These are phyloP conservation scores for Agonopterix arenella DNA, from an alignment of 2,888 invertebrate species.

Conservation along the genomic window DNA sequence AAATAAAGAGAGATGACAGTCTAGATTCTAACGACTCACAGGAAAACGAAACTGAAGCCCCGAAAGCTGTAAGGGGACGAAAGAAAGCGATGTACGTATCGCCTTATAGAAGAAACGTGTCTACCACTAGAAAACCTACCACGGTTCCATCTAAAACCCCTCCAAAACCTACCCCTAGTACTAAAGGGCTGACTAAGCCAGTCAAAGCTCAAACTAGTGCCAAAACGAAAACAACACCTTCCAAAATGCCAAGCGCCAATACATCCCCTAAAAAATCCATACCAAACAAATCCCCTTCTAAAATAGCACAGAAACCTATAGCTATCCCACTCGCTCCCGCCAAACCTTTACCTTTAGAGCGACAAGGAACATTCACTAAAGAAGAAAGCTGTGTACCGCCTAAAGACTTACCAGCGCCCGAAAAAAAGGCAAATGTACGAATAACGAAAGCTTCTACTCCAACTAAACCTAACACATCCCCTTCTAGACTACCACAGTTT, in stretches of 20 bases:
- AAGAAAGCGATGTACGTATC: slow-evolving; percentile 83
- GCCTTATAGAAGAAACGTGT: slow-evolving; percentile 64
- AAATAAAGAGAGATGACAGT: slow-evolving; percentile 51
- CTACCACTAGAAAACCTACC: slow-evolving; percentile 45
- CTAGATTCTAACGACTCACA: slow-evolving; percentile 63
- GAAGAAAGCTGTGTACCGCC: slow-evolving; percentile 79
- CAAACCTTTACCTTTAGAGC: slow-evolving; percentile 78
- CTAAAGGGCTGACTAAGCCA: slow-evolving; percentile 28
- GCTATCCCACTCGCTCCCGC: slow-evolving; percentile 35
- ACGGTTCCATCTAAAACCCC: slow-evolving; percentile 20
- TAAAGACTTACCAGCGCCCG: slow-evolving; percentile 50
- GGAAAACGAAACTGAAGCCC: slow-evolving; percentile 53
- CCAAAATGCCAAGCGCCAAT: slow-evolving; percentile 38
- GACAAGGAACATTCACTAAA: slow-evolving; percentile 95
- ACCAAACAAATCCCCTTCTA: slow-evolving; percentile 44
- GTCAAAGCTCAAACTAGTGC: slow-evolving; percentile 43
- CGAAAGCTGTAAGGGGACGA: slow-evolving; percentile 80
- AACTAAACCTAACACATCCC: slow-evolving; percentile 56
- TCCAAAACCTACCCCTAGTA: slow-evolving; percentile 30
- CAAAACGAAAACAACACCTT: slow-evolving; percentile 42
- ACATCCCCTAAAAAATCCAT: slow-evolving; percentile 58
- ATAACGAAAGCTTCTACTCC: slow-evolving; percentile 39
- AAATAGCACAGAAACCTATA: slow-evolving; percentile 36
- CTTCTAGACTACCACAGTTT: slow-evolving; percentile 59
- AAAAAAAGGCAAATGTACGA: slow-evolving; percentile 34